Evolutionary conservation across 1,140 invertebrate genomes (phyloP).

Genomic region (Drosophila nebulosa): DNA sequence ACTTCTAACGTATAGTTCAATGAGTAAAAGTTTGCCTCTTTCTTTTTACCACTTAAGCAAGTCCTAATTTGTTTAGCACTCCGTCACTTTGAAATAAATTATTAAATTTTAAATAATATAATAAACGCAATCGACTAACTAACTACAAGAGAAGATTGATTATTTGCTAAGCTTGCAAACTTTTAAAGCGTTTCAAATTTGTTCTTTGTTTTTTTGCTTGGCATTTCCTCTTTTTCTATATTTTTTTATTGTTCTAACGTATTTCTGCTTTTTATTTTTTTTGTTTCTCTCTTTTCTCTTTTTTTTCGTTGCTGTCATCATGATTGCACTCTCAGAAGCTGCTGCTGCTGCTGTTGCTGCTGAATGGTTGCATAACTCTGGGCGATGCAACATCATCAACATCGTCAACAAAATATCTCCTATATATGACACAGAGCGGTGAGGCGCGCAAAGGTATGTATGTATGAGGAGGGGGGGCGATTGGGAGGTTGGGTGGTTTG

Average conservation of each 20-base stretch:
- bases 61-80: too few relatives aligned
- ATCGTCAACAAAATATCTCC: not conserved
- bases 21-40: too few relatives aligned
- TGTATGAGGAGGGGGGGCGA: not conserved
- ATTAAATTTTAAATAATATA: not conserved
- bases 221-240: not conserved
- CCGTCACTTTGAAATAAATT: too few relatives aligned
- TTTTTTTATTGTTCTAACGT: constrained; percentile 2
- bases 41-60: too few relatives aligned
- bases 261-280: not conserved
- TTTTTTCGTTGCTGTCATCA: constrained; percentile 10
- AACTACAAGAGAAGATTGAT: too few relatives aligned
- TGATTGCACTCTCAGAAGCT: constrained; percentile 32
- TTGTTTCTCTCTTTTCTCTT: constrained; percentile 7
- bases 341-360: constrained; percentile 9
- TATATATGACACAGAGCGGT: not conserved
- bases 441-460: not conserved
- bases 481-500: too few relatives aligned
- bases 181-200: not conserved
- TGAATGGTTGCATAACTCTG: constrained; percentile 34
- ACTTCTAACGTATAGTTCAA: too few relatives aligned
- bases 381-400: constrained; percentile 23
- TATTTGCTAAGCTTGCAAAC: too few relatives aligned
- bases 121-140: too few relatives aligned
- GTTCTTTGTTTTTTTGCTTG: not conserved